Evolutionary conservation across 2,888 invertebrate genomes (phyloP), one percentile per base, ranked within the genome.

Genomic region (Brachyopa scutellaris): DNA sequence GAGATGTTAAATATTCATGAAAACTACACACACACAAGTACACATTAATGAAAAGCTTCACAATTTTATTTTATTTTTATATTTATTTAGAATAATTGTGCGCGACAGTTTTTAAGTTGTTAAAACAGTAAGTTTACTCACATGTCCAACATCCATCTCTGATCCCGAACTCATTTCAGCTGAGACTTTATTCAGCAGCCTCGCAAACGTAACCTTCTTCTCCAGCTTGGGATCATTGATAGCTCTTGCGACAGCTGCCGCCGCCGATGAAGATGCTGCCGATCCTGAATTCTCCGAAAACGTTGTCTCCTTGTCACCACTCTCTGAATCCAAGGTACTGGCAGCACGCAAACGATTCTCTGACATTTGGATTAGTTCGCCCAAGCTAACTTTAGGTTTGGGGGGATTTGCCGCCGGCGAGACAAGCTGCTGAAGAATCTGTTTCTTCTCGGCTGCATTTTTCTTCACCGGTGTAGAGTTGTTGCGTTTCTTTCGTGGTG

Each of bases 381-480:
- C 94, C 89, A 95, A 92, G 83, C 94, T 94, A 33, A 94, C 86
- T 76, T 88, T 87, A 2, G 87, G 86, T 26, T 85, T 85, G 3
- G 86, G 93, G 86, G 93, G 93, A 69, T 92, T 92, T 29, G 92
- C 88, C 0, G 94, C 93, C 0, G 95, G 95, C 67, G 94, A 93
- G 80, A 95, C 93, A n/a, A 95, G 91, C 87, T 95, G 95, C 88
- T 95, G 95, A 8, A 95, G 91, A 72, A 95, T 95, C 90, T 95
- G 94, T 87, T 95, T 95, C 89, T 95, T 95, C 90, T 95, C 95
- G 29, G 94, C 94, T 15, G 93, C 93, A 86, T 94, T 94, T 89
- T 95, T 95, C 91, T 94, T 95, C 7, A 94, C 94, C 17, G 95
- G 95, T 17, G 95, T 95, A 6, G 95, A 95, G 89, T 95, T 95